These are phyloP conservation scores for Megamerina dolium DNA, from an alignment of 2,888 invertebrate genomes.

Conservation along the genomic window DNA sequence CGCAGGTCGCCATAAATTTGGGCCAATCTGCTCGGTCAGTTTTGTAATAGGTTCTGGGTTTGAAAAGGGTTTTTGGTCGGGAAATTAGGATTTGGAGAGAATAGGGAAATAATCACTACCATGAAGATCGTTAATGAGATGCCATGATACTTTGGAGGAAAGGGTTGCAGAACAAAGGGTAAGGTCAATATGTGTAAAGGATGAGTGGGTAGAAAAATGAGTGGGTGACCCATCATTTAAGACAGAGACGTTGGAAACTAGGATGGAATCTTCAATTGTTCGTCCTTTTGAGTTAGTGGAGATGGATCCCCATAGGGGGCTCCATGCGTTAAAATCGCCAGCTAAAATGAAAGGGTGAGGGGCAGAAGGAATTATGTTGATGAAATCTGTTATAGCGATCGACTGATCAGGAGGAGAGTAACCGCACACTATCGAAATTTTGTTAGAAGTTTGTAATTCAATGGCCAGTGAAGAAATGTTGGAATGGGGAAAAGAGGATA, in stretches of 20 bases:
- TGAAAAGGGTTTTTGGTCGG: not conserved
- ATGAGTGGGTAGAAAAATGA: no score
- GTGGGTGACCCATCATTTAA: no score
- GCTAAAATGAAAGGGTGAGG: not conserved
- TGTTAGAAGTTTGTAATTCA: no score
- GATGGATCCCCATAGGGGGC: not conserved
- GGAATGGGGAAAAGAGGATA: no score
- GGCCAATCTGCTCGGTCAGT: not conserved
- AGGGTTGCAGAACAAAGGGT: not conserved
- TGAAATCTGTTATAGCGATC: not conserved
- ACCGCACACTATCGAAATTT: no score
- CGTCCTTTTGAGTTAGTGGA: not conserved
- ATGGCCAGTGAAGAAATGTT: no score
- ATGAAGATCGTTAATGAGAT: not conserved
- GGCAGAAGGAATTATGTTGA: not conserved
- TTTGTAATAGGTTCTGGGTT: not conserved
- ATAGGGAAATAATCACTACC: constrained; percentile 2
- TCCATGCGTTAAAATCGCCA: not conserved
- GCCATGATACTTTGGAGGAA: not conserved
- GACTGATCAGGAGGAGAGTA: not conserved
- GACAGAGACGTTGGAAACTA: no score
- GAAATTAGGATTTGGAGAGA: not conserved
- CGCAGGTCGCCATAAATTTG: not conserved
- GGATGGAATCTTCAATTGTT: not conserved
- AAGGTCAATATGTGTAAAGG: no score